Percentiles rank a stretch among this genome's conserved stretches.
Conservation (phyloP, 1,140 invertebrate genomes). For the Antheraea pernyi region DNA sequence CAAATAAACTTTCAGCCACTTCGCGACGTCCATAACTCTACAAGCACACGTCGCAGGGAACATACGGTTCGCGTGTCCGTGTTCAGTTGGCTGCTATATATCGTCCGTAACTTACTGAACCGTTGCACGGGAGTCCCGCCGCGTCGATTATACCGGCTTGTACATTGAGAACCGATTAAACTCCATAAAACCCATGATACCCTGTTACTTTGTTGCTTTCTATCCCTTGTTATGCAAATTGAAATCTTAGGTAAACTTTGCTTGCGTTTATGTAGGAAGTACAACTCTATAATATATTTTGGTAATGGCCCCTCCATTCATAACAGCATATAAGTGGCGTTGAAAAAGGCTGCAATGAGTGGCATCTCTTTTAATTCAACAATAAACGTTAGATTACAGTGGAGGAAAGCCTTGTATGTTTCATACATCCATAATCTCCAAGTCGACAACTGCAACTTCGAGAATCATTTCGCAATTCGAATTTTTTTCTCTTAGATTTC, state of each 20-base stretch:
- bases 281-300: no score
- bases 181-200: slow-evolving; percentile 32
- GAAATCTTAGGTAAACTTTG: background rate
- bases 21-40: slow-evolving; percentile 1
- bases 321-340: no score
- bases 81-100: slow-evolving; percentile 32
- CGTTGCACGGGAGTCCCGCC: slow-evolving; percentile 32
- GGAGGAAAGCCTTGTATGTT: no score
- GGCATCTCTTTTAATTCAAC: no score
- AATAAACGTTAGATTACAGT: no score
- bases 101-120: slow-evolving; percentile 29
- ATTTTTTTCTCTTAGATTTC: no score
- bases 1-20: background rate
- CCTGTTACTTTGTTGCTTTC: slow-evolving; percentile 5
- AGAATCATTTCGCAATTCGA: no score
- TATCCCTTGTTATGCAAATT: background rate
- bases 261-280: no score
- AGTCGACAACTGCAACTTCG: no score
- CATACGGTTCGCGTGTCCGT: slow-evolving; percentile 31
- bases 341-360: no score
- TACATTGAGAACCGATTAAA: slow-evolving; percentile 38
- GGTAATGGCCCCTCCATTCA: no score
- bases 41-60: slow-evolving; percentile 23
- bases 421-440: no score
- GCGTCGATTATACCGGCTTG: slow-evolving; percentile 34